A percentile compares a stretch with the other conserved stretches of the same genome.
These are phyloP conservation scores for Mesembrinibis cayennensis DNA, from an alignment of 2,113 vertebrate genomes.

Conservation along the genomic window DNA sequence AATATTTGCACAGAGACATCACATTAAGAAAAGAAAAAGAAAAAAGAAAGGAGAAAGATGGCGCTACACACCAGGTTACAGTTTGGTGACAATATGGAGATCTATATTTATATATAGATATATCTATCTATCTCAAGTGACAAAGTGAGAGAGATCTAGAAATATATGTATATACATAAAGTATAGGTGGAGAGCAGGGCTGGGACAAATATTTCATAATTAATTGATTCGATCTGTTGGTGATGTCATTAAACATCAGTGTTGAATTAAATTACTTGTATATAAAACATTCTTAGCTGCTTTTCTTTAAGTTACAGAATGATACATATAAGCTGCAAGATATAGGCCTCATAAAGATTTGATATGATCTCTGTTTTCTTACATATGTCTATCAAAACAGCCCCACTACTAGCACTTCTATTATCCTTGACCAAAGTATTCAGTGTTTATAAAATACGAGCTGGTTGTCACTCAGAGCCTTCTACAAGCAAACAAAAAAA, in stretches of 20 bases:
- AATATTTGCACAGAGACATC: conserved; percentile 59
- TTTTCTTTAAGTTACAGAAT: conserved; percentile 61
- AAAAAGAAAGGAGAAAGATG: conserved; percentile 65
- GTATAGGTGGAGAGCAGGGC: not conserved
- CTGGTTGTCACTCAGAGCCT: not conserved
- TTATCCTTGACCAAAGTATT: not conserved
- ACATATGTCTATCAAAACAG: not conserved
- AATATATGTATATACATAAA: conserved; percentile 46
- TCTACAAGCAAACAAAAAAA: conserved; percentile 45
- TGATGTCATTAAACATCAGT: conserved; percentile 55
- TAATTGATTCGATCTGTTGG: conserved; percentile 42
- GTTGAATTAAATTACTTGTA: conserved; percentile 48
- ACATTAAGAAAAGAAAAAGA: conserved; percentile 65
- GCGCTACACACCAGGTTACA: conserved; percentile 85
- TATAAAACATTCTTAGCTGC: conserved; percentile 60
- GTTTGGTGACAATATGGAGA: conserved; percentile 66
- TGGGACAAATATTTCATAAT: conserved; percentile 41
- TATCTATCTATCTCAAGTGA: not conserved
- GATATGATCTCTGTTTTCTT: not conserved
- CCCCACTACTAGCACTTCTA: not conserved
- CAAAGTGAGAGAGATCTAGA: conserved; percentile 25
- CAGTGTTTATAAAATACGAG: not conserved
- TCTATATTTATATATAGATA: not conserved
- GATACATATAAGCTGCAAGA: conserved; percentile 44
- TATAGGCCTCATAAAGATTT: conserved; percentile 21